Evolutionary conservation across 2,888 invertebrate species (phyloP), one percentile per base, ranked within the genome.

Genomic region (Drosophila merina): DNA sequence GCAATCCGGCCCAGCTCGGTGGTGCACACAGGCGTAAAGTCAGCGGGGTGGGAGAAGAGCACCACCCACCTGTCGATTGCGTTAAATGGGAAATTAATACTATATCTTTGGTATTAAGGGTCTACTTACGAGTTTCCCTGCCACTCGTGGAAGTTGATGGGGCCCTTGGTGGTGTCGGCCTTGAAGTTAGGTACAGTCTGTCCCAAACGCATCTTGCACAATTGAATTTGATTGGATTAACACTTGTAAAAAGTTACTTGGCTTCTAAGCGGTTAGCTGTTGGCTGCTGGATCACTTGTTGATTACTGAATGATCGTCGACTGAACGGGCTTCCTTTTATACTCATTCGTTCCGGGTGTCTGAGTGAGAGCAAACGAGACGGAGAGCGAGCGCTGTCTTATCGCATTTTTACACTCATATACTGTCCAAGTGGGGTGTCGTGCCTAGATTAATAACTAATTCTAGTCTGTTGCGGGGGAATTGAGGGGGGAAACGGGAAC

Each of bases 11-110:
- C 96, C 77, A 97, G 92, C 91, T 97, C 97, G 0, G 97, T 97
- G 5, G 97, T 97, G 89, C 97, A 97, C 0, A 97, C 97, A 0
- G 97, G 97, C 0, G 97, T 97, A 90, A 95, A 97, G 91, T 97
- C 97, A 7, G 96, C 95, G 0, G 97, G 97, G 90, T 97, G 97
- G 0, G 97, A 97, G 90, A 97, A 97, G 26, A 97, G 91, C 86
- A 97, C 94, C 63, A 96, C 95, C 98, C 98, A 96, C 48, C 96
- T 81, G 38, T 0, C 8, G 9, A 28, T 26, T 4, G 14, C 3
- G 44, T 0, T 10, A 0, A 31, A 10, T 1, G 10, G 1, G 3
- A 1, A 8, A 44, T 69, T 12, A 57, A 57, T 2, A 14, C 14
- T 14, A 14, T 14, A 4, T 12, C 9, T 2, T 14, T 4, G 20